These are phyloP conservation scores for Metopia argyrocephala DNA, from an alignment of 2,888 invertebrate genomes.

Conservation along the genomic window DNA sequence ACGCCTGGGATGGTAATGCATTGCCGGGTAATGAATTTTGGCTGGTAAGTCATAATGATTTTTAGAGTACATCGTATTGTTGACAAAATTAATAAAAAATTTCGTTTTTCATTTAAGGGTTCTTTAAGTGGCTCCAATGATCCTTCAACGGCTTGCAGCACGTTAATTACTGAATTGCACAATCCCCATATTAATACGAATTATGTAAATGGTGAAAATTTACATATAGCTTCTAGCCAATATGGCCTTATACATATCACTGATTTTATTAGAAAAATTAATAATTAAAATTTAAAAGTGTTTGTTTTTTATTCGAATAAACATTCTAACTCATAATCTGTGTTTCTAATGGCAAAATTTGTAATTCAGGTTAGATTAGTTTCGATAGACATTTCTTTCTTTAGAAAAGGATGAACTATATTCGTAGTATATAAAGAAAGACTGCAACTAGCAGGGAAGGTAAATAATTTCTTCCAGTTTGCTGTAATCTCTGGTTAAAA, in stretches of 20 bases:
- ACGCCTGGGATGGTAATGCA: slow-evolving; percentile 85
- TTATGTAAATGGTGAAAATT: slow-evolving; percentile 79
- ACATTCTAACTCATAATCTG: too few species aligned
- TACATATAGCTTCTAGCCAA: slow-evolving; percentile 78
- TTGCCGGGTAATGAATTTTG: slow-evolving; percentile 86
- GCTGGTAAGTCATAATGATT: slow-evolving; percentile 77
- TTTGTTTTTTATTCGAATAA: not conserved
- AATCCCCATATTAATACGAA: slow-evolving; percentile 80
- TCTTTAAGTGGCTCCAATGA: slow-evolving; percentile 78
- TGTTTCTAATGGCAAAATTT: too few species aligned
- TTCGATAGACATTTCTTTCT: too few species aligned
- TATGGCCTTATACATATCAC: slow-evolving; percentile 73
- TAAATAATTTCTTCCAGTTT: too few species aligned
- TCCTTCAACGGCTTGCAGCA: slow-evolving; percentile 81
- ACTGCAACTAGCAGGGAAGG: too few species aligned
- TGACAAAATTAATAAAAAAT: not conserved
- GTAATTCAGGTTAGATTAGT: too few species aligned
- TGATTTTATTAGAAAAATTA: slow-evolving; percentile 68
- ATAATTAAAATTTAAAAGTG: not conserved
- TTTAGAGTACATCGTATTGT: not conserved
- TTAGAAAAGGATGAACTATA: too few species aligned
- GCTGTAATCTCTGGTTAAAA: too few species aligned
- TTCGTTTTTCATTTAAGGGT: slow-evolving; percentile 66
- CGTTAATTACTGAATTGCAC: slow-evolving; percentile 81
- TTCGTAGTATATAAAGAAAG: too few species aligned